Percentiles rank a stretch among this genome's conserved stretches.
These are phyloP conservation scores for Onychomys torridus DNA, from an alignment of 2,797 vertebrate genomes.

Conservation along the genomic window DNA sequence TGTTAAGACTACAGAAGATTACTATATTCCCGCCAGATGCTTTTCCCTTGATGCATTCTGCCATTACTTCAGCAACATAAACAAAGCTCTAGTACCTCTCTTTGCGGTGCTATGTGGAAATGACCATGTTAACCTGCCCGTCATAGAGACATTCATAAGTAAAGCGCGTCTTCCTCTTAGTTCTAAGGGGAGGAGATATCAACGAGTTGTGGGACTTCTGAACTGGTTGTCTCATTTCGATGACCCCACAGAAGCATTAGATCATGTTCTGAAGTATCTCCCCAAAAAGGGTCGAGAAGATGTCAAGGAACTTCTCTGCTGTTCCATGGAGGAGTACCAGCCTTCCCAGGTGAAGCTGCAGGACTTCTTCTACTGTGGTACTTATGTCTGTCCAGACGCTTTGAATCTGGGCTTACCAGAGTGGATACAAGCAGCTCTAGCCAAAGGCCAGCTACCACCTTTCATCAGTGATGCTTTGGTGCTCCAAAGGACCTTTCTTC, in stretches of 20 bases:
- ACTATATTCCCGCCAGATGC: constrained; percentile 90
- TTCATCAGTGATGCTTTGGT: constrained; percentile 91
- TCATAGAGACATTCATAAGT: constrained; percentile 88
- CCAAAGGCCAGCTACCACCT: constrained; percentile 89
- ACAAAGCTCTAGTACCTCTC: constrained; percentile 91
- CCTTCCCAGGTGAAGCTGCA: constrained; percentile 89
- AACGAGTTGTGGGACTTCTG: constrained; percentile 91
- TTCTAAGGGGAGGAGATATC: constrained; percentile 78
- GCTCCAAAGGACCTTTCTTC: constrained; percentile 90
- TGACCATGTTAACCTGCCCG: constrained; percentile 89
- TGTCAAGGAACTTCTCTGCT: constrained; percentile 87
- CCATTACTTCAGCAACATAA: constrained; percentile 89
- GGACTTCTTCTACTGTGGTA: constrained; percentile 89
- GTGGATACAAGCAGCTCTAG: constrained; percentile 88
- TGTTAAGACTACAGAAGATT: constrained; percentile 74
- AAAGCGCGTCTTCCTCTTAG: constrained; percentile 74
- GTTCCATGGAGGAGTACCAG: constrained; percentile 91
- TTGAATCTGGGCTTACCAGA: constrained; percentile 85
- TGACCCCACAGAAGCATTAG: constrained; percentile 88
- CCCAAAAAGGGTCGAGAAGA: constrained; percentile 81
- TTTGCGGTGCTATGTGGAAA: constrained; percentile 95
- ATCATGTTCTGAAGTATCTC: constrained; percentile 88
- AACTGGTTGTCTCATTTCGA: constrained; percentile 92
- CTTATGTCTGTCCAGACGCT: constrained; percentile 73
- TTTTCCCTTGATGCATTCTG: constrained; percentile 91